phyloP scores from a whole-genome alignment of 2,888 invertebrate genomes.

The Thumatha senex region DNA sequence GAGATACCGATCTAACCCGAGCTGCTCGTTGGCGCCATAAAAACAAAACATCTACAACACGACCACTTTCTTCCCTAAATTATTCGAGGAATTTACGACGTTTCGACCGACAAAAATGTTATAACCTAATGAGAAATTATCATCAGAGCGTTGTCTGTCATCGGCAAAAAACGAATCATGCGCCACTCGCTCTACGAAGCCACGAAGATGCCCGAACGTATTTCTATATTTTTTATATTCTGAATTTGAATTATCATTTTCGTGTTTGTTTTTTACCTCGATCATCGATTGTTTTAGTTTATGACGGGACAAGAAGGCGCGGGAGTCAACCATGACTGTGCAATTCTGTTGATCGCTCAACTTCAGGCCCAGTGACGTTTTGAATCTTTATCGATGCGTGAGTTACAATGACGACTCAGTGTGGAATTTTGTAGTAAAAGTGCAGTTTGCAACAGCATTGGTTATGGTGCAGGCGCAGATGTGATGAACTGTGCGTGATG shows the following conservation, averaged over 20 bases:
- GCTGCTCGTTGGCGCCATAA: slow-evolving; percentile 81
- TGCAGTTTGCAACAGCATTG: slow-evolving; percentile 50
- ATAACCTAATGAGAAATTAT: slow-evolving; percentile 83
- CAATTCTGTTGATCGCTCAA: slow-evolving; percentile 55
- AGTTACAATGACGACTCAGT: slow-evolving; percentile 51
- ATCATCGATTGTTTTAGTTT: slow-evolving; percentile 73
- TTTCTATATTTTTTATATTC: slow-evolving; percentile 60
- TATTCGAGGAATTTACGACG: slow-evolving; percentile 82
- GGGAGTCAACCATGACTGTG: slow-evolving; percentile 73
- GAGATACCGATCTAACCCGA: slow-evolving; percentile 80
- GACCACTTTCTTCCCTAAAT: slow-evolving; percentile 82
- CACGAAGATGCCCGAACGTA: slow-evolving; percentile 55
- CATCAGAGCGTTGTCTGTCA: slow-evolving; percentile 66
- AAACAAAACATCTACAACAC: slow-evolving; percentile 80
- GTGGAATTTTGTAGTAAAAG: slow-evolving; percentile 40
- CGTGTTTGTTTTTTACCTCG: slow-evolving; percentile 62
- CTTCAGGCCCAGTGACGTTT: slow-evolving; percentile 34
- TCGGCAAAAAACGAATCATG: slow-evolving; percentile 73
- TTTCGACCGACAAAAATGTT: slow-evolving; percentile 79
- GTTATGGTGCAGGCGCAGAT: slow-evolving; percentile 37
- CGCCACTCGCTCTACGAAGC: slow-evolving; percentile 49
- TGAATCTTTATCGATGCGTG: slow-evolving; percentile 40
- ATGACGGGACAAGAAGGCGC: slow-evolving; percentile 59
- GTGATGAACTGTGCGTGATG: slow-evolving; percentile 47
- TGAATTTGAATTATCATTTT: slow-evolving; percentile 70